Percentiles rank a stretch among this genome's conserved stretches.
These are phyloP conservation scores for Holocentrus rufus DNA, from an alignment of 2,797 vertebrate species.

Conservation along the genomic window DNA sequence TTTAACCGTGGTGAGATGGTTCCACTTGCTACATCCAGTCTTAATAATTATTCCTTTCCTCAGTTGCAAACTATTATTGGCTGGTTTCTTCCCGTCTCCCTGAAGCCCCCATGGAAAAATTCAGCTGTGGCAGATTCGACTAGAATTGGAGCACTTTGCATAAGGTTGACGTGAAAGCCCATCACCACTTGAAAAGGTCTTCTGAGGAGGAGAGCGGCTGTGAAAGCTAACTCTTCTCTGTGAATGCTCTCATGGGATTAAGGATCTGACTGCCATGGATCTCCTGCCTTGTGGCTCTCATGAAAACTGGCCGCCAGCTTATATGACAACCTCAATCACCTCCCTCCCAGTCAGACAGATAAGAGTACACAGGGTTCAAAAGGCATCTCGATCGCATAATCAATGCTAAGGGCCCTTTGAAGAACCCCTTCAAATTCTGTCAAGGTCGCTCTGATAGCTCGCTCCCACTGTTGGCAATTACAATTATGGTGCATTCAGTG, in stretches of 20 bases:
- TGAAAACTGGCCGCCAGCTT: slow-evolving; percentile 60
- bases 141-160: slow-evolving; percentile 62
- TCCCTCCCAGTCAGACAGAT: slow-evolving; percentile 54
- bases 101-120: slow-evolving; percentile 45
- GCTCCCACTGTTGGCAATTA: slow-evolving; percentile 23
- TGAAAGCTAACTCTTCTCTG: slow-evolving; percentile 58
- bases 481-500: slow-evolving; percentile 11
- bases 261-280: slow-evolving; percentile 58
- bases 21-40: slow-evolving; percentile 30
- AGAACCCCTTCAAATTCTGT: slow-evolving; percentile 39
- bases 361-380: slow-evolving; percentile 39
- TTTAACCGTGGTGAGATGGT: slow-evolving; percentile 43
- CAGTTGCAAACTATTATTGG: slow-evolving; percentile 32
- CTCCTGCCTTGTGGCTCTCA: slow-evolving; percentile 58
- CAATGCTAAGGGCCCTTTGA: slow-evolving; percentile 53
- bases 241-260: slow-evolving; percentile 69
- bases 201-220: slow-evolving; percentile 53
- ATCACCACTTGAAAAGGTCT: slow-evolving; percentile 50
- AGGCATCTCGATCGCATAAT: slow-evolving; percentile 61
- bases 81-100: slow-evolving; percentile 29
- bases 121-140: slow-evolving; percentile 49
- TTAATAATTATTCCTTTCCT: slow-evolving; percentile 55
- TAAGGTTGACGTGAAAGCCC: slow-evolving; percentile 55
- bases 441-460: slow-evolving; percentile 60
- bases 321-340: slow-evolving; percentile 73